These are phyloP conservation scores for Vidua chalybeata DNA, from an alignment of 2,113 vertebrate genomes.

Conservation along the genomic window DNA sequence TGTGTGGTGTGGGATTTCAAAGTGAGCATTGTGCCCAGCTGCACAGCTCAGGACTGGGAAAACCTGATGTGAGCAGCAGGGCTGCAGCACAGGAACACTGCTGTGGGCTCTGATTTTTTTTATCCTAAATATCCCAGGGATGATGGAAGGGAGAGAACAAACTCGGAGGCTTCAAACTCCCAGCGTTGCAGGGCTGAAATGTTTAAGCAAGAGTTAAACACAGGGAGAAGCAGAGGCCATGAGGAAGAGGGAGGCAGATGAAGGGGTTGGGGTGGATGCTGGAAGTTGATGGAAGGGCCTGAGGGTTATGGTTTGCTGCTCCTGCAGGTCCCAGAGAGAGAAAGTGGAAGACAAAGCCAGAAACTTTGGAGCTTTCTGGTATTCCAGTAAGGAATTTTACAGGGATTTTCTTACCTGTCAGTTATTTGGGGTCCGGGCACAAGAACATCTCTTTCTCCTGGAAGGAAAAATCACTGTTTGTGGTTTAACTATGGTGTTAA, in stretches of 20 bases:
- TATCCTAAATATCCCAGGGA: neutral
- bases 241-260: neutral
- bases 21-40: conserved; percentile 30
- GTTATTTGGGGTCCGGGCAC: neutral
- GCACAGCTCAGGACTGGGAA: neutral
- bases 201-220: neutral
- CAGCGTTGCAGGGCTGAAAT: neutral
- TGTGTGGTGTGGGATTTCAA: conserved; percentile 37
- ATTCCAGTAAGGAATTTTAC: neutral
- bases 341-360: neutral
- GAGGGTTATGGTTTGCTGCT: neutral
- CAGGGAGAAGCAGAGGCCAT: accelerated
- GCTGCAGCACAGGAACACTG: neutral
- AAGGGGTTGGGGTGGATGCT: neutral
- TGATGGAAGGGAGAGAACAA: neutral
- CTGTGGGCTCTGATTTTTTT: neutral
- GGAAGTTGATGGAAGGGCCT: neutral
- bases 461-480: neutral
- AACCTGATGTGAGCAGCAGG: neutral
- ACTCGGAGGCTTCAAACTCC: accelerated
- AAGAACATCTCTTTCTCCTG: neutral
- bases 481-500: neutral
- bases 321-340: neutral
- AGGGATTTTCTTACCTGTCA: neutral
- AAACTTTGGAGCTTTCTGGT: neutral